These are phyloP conservation scores for Meiosimyza platycephala DNA, from an alignment of 2,888 invertebrate genomes.

Conservation along the genomic window DNA sequence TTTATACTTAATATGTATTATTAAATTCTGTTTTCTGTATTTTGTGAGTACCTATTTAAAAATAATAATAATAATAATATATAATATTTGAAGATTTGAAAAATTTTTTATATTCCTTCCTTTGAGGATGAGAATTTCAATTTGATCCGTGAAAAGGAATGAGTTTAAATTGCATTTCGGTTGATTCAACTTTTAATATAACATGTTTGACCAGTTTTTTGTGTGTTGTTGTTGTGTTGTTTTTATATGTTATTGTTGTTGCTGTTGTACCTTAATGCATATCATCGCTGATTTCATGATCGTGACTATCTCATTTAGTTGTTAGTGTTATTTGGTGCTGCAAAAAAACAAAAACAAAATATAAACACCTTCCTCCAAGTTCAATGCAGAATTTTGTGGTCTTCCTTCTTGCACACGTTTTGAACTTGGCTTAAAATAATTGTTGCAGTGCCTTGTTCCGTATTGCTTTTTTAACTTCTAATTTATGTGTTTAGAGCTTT, in stretches of 20 bases:
- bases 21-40: background rate
- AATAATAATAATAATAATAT: constrained; percentile 1
- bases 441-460: too few species aligned
- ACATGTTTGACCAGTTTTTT: constrained; percentile 63
- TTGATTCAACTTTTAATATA: constrained; percentile 42
- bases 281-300: constrained; percentile 31
- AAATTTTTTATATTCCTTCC: background rate
- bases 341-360: too few species aligned
- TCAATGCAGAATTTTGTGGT: constrained; percentile 32
- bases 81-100: background rate
- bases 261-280: constrained; percentile 25
- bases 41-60: background rate
- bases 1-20: background rate
- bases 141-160: background rate
- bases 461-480: too few species aligned
- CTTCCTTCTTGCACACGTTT: constrained; percentile 25
- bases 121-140: background rate
- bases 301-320: constrained; percentile 29
- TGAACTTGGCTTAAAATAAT: background rate
- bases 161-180: background rate
- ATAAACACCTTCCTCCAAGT: constrained; percentile 30
- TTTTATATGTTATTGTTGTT: constrained; percentile 26
- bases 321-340: constrained; percentile 23
- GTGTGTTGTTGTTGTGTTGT: constrained; percentile 28
- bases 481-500: too few species aligned